These are phyloP conservation scores for Microtus oregoni DNA, from an alignment of 2,113 vertebrate species.

Conservation along the genomic window DNA sequence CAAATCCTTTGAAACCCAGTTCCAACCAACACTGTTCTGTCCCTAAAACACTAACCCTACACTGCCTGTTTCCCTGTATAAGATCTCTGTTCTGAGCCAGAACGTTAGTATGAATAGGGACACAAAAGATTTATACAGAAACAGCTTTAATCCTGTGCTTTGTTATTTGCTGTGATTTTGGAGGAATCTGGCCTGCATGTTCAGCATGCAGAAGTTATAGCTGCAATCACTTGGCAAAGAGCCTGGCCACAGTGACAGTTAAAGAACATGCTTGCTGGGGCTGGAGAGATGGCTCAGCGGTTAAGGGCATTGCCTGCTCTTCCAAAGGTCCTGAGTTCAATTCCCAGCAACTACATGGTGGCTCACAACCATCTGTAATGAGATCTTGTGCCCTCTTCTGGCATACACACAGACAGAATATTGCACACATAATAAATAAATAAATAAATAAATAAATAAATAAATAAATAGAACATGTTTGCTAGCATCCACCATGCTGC, in stretches of 20 bases:
- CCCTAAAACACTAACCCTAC: background rate
- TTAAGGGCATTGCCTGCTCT: no score
- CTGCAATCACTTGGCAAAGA: background rate
- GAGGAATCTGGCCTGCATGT: background rate
- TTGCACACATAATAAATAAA: no score
- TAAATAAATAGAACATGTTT: background rate
- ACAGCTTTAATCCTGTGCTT: constrained; percentile 9
- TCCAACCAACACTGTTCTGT: background rate
- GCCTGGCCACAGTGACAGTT: background rate
- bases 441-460: no score
- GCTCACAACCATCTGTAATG: no score
- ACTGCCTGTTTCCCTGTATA: background rate
- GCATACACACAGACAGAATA: no score
- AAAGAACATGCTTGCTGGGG: background rate
- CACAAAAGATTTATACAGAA: constrained; percentile 7
- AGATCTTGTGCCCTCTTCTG: no score
- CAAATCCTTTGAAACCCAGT: constrained; percentile 9
- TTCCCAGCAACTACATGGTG: no score
- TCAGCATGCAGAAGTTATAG: background rate
- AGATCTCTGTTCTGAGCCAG: background rate
- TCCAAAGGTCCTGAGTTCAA: no score
- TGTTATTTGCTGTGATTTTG: background rate
- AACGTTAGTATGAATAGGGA: background rate
- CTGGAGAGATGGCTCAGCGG: no score
- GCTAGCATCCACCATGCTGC: background rate